phyloP scores from a whole-genome alignment of 2,888 invertebrate genomes.

The Chymomyza procnemis region DNA sequence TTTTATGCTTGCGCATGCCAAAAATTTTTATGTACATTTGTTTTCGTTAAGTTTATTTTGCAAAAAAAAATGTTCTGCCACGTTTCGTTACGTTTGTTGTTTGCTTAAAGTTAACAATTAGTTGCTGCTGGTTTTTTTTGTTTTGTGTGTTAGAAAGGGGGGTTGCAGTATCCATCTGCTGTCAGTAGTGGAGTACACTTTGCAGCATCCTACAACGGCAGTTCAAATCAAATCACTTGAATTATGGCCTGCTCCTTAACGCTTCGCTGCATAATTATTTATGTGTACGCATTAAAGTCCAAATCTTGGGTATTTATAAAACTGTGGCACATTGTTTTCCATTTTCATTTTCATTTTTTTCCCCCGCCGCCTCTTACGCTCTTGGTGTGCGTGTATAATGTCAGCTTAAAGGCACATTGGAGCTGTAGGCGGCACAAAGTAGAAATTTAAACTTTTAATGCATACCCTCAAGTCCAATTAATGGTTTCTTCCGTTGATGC shows the following conservation, averaged over 20 bases:
- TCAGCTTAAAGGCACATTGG: too few relatives aligned
- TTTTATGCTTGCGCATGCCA: background rate
- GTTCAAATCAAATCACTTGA: slow-evolving; percentile 8
- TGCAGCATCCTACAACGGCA: background rate
- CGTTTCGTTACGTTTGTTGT: slow-evolving; percentile 72
- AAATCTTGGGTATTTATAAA: background rate
- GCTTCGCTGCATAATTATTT: background rate
- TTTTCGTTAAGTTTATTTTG: slow-evolving; percentile 24
- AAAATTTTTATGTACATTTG: slow-evolving; percentile 7
- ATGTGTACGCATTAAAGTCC: background rate
- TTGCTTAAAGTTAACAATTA: slow-evolving; percentile 72
- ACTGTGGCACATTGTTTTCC: background rate
- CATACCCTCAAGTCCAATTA: background rate
- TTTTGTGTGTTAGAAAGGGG: too few relatives aligned
- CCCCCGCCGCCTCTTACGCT: too few relatives aligned
- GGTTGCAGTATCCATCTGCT: too few relatives aligned
- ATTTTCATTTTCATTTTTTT: too few relatives aligned
- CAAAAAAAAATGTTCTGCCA: slow-evolving; percentile 48
- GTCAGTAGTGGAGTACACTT: background rate
- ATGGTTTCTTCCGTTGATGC: background rate
- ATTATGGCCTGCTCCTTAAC: background rate
- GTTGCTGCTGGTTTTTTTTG: slow-evolving; percentile 42
- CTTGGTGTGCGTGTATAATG: too few relatives aligned
- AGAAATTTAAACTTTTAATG: background rate
- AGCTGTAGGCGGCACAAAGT: background rate